Base-by-base conservation (phyloP, 2,113 vertebrate genomes). In the Leucosticte australis region DNA sequence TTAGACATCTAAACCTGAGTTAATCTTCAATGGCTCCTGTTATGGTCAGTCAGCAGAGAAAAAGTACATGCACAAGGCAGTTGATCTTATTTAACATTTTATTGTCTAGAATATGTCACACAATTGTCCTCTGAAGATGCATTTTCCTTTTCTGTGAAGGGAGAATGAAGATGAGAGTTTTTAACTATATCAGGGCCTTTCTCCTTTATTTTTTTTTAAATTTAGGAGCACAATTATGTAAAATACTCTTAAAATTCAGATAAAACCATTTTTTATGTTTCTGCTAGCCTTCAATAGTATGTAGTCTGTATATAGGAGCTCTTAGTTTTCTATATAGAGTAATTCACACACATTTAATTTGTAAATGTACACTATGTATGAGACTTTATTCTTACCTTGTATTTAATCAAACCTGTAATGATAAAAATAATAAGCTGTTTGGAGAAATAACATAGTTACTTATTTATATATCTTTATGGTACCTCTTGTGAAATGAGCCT, bases 141-240 rank as follows among this genome's bases (percentile, higher is more conserved):
- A 41, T 83, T 26, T 65, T 59, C 13, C 31, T 63, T 82, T 42
- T 56, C 46, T 62, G 2, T 62, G 55, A 95, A 73, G 6, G 8
- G 41, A 64, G 27, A 50, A 59, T 86, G 53, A 60, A 83, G 49
- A 8, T 56, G 68, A 73, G 37, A 62, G 62, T 70, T n/a, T 52
- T 12, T 12, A 20, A 15, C 21, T 35, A 5, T 44, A n/a, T 2
- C 8, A 0, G 2, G 33, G 35, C 2, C 52, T 33, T 33, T 31
- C 22, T 46, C 2, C 33, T 9, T 44, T 16, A 13, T 47, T 20
- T 42, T 37, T 31, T 26, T 12, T 30, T n/a, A 0, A 5, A 46
- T 50, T 55, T 39, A 21, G 57, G n/a, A 52, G 6, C 8, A 0
- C 37, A 44, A 35, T 7, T 33, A 12, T 46, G 8, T 44, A 68